Evolutionary conservation across 2,113 vertebrate genomes (phyloP).

Genomic region (Myxocyprinus asiaticus): DNA sequence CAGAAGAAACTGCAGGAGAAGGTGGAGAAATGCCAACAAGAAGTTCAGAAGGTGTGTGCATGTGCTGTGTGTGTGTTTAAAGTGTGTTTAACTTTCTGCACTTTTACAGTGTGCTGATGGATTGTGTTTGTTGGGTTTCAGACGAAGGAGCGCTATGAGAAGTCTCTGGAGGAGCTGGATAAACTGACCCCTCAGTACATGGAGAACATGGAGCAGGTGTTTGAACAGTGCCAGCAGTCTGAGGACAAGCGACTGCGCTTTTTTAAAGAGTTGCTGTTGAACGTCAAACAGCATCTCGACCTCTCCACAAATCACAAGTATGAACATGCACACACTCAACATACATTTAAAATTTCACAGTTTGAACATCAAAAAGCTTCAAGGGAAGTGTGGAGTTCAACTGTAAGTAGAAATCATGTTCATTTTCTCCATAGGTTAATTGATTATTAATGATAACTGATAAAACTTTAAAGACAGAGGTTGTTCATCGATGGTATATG

Average conservation of each 20-base stretch:
- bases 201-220: constrained; percentile 99
- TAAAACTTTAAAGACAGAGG: too few species aligned
- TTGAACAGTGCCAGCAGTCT: constrained; percentile 95
- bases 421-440: too few species aligned
- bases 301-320: constrained; percentile 88
- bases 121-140: constrained; percentile 51
- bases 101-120: too few species aligned
- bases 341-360: neutral
- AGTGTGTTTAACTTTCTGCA: neutral
- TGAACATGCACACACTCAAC: constrained; percentile 52
- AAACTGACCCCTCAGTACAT: constrained; percentile 92
- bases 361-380: too few species aligned
- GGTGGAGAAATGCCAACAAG: constrained; percentile 95
- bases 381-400: too few species aligned
- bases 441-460: too few species aligned
- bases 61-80: neutral
- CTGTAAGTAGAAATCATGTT: too few species aligned
- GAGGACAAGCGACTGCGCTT: constrained; percentile 91
- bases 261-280: constrained; percentile 88
- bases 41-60: constrained; percentile 85
- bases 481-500: too few species aligned
- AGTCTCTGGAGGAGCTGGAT: constrained; percentile 89
- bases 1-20: constrained; percentile 98
- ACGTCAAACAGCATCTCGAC: constrained; percentile 92
- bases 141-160: constrained; percentile 93